Percentiles rank a stretch among this genome's conserved stretches.
phyloP scores from a whole-genome alignment of 2,888 invertebrate genomes.

The Steinernema carpocapsae region DNA sequence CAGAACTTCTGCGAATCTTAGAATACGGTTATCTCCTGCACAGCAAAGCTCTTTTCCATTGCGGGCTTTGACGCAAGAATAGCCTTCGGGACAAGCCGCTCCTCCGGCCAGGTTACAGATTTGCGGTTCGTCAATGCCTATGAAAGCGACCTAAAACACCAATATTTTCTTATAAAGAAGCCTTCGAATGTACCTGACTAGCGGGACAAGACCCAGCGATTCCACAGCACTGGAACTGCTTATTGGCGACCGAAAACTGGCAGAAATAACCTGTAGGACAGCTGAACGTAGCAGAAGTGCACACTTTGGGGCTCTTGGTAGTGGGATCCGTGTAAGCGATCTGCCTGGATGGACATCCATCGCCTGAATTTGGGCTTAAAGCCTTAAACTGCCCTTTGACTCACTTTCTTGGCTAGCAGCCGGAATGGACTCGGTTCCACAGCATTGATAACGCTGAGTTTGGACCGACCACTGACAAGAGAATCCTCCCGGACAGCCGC shows the following conservation, averaged over 20 bases:
- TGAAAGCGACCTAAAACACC: constrained; percentile 53
- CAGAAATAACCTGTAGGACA: constrained; percentile 61
- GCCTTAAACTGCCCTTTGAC: constrained; percentile 36
- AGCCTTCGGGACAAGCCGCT: constrained; percentile 55
- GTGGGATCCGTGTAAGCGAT: constrained; percentile 56
- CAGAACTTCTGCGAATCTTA: background rate
- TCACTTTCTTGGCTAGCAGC: constrained; percentile 50
- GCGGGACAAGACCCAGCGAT: constrained; percentile 55
- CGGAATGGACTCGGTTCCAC: constrained; percentile 55
- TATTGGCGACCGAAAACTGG: constrained; percentile 52
- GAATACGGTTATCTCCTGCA: constrained; percentile 52
- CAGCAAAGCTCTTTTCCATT: constrained; percentile 55
- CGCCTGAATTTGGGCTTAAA: too few relatives aligned
- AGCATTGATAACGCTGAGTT: constrained; percentile 58
- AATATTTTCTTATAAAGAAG: too few relatives aligned
- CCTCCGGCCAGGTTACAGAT: constrained; percentile 56
- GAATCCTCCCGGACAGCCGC: constrained; percentile 54
- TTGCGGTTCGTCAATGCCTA: constrained; percentile 55
- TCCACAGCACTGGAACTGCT: constrained; percentile 60
- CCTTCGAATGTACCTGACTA: too few relatives aligned
- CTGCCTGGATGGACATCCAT: constrained; percentile 57
- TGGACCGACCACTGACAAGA: constrained; percentile 59
- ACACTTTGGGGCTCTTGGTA: constrained; percentile 55
- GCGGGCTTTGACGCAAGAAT: constrained; percentile 54
- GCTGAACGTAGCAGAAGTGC: constrained; percentile 53